A percentile compares a stretch with the other conserved stretches of the same genome.
Evolutionary conservation across 2,888 invertebrate genomes (phyloP).

Genomic region (Heteropelma amictum): DNA sequence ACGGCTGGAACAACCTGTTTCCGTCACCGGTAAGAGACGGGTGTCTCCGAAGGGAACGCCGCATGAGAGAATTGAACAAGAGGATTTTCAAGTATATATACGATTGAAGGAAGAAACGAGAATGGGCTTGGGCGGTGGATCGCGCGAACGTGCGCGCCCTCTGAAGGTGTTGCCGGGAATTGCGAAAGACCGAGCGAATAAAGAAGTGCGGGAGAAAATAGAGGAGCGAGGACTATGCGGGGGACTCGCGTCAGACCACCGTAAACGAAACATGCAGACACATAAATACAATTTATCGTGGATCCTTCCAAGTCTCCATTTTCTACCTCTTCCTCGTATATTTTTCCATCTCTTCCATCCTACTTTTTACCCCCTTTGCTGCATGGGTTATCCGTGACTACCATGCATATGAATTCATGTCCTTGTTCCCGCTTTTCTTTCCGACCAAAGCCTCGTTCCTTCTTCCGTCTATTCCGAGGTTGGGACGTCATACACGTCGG

Average conservation of each 20-base stretch:
- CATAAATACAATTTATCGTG: conserved; percentile 33
- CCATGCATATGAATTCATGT: conserved; percentile 4
- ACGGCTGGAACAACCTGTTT: conserved; percentile 2
- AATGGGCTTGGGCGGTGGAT: conserved; percentile 3
- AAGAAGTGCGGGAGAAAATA: not conserved
- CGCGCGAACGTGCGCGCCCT: too few species aligned
- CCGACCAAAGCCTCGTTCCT: not conserved
- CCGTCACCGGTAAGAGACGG: conserved; percentile 16
- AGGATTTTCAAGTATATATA: conserved; percentile 29
- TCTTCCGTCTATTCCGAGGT: not conserved
- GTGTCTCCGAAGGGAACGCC: conserved; percentile 8
- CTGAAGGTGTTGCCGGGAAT: conserved; percentile 29
- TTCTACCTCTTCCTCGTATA: not conserved
- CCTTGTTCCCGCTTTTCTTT: not conserved
- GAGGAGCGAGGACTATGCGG: not conserved
- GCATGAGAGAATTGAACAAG: conserved; percentile 21
- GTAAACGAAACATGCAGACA: conserved; percentile 20
- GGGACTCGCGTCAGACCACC: not conserved
- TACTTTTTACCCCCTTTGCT: not conserved
- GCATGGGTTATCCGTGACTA: conserved; percentile 17
- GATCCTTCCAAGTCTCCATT: conserved; percentile 24
- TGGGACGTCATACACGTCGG: not conserved
- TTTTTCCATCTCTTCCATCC: not conserved
- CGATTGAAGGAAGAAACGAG: conserved; percentile 20
- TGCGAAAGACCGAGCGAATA: conserved; percentile 14